Evolutionary conservation across 1,140 invertebrate genomes (phyloP), one percentile per base, ranked within the genome.

Genomic region (Tetranychus cinnabarinus): DNA sequence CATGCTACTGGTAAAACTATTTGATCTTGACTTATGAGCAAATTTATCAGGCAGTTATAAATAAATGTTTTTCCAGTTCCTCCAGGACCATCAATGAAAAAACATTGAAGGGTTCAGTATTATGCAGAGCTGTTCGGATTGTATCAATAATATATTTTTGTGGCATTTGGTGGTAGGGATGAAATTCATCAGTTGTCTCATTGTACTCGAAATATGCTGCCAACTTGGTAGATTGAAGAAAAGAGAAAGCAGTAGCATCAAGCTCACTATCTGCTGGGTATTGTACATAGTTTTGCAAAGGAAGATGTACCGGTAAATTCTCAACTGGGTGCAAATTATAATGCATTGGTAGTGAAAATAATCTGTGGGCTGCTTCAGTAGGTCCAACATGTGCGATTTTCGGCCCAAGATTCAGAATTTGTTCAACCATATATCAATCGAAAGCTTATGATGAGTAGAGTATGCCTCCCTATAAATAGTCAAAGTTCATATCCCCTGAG

Each of bases 261-360:
- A 55, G 6, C 59, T 64, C 37, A 56, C 56, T n/a, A 56, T 31
- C 34, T 42, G 47, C 45, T 52, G 52, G 31, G 57, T 68, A 72
- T 61, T 66, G 68, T n/a, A 72, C 63, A 13, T 56, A 47, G 59
- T 77, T 72, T 61, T 71, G 69, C 67, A 72, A 72, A 65, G 72
- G 68, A 23, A 78, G 64, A 71, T 78, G 74, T 8, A 77, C 73
- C 7, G 67, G 68, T 45, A 77, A 67, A 64, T 73, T 70, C 54
- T 69, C 37, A 64, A 76, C 68, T 45, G 70, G 57, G 52, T 72
- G 70, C 65, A 70, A 64, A 36, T 72, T 57, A 67, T 64, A 69
- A 69, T 60, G 47, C 61, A 52, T 59, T 45, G 12, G 68, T 15
- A 12, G 63, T 35, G 59, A 52, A 66, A 59, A 66, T 54, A 13